Evolutionary conservation across 2,797 vertebrate genomes (phyloP).

Genomic region (Oreortyx pictus): DNA sequence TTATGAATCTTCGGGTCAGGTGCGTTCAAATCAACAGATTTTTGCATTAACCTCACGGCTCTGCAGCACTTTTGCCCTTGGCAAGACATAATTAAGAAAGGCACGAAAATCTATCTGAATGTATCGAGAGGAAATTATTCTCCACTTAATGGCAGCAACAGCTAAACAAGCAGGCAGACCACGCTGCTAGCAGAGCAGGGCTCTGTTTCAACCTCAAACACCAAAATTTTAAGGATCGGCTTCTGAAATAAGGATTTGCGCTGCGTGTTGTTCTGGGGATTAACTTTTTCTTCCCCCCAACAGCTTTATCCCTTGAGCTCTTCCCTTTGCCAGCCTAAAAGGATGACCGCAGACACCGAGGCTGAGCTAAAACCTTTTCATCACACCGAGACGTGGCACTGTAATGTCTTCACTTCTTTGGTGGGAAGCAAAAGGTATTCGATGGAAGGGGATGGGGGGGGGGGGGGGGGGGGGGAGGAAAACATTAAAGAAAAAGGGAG

Average conservation of each 20-base stretch:
- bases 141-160: conserved; percentile 51
- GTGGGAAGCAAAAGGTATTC: not conserved
- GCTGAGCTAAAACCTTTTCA: not conserved
- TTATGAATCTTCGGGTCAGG: conserved; percentile 75
- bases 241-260: conserved; percentile 9
- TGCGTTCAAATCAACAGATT: conserved; percentile 72
- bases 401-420: not conserved
- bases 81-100: conserved; percentile 63
- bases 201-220: not conserved
- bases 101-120: conserved; percentile 64
- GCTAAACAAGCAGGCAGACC: conserved; percentile 55
- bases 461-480: no score
- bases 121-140: conserved; percentile 66
- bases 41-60: conserved; percentile 62
- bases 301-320: not conserved
- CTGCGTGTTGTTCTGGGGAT: not conserved
- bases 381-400: not conserved
- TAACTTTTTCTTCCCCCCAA: not conserved
- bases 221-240: not conserved
- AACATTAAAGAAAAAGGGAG: not conserved
- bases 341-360: not conserved
- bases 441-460: not conserved
- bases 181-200: conserved; percentile 9
- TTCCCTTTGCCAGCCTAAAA: not conserved
- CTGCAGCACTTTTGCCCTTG: conserved; percentile 42